Conservation (phyloP, 2,888 invertebrate genomes). For the Drosophila anceps region DNA sequence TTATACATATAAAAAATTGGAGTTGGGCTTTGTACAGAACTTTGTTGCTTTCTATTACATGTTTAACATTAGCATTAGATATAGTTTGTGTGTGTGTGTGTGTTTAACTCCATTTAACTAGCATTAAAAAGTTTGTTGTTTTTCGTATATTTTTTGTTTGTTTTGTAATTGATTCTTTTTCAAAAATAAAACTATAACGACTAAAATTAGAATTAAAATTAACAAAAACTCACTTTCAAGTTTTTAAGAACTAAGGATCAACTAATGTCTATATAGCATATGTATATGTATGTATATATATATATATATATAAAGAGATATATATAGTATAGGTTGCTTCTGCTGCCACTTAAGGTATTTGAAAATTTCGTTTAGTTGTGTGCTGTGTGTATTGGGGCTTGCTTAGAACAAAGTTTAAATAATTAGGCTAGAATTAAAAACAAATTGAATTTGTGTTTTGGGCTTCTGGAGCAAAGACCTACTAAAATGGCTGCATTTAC, state of each 20-base stretch:
- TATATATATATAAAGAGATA: too few relatives aligned
- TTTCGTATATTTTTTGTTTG: slow-evolving; percentile 13
- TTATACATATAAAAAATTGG: slow-evolving; percentile 75
- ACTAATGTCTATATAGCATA: slow-evolving; percentile 57
- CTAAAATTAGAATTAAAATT: slow-evolving; percentile 68
- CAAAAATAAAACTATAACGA: slow-evolving; percentile 69
- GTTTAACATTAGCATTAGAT: slow-evolving; percentile 60
- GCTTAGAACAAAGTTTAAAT: slow-evolving; percentile 59
- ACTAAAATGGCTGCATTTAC: slow-evolving; percentile 56
- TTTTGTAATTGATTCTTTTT: slow-evolving; percentile 53
- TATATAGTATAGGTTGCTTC: slow-evolving; percentile 41
- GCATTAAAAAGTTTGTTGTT: slow-evolving; percentile 49
- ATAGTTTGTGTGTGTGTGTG: slow-evolving; percentile 35
- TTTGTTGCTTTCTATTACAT: slow-evolving; percentile 56
- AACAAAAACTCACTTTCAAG: slow-evolving; percentile 68
- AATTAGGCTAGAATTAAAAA: slow-evolving; percentile 69
- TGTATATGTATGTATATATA: slow-evolving; percentile 21
- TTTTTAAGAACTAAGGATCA: slow-evolving; percentile 65
- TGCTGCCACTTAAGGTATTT: slow-evolving; percentile 62
- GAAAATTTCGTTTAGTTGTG: slow-evolving; percentile 43
- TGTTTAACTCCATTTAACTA: slow-evolving; percentile 70
- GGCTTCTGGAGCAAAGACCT: slow-evolving; percentile 34
- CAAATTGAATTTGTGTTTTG: slow-evolving; percentile 71
- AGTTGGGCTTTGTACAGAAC: slow-evolving; percentile 78
- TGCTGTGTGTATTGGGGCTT: slow-evolving; percentile 10